A percentile compares a stretch with the other conserved stretches of the same genome.
These are phyloP conservation scores for Gopherus flavomarginatus DNA, from an alignment of 2,113 vertebrate species.

Conservation along the genomic window DNA sequence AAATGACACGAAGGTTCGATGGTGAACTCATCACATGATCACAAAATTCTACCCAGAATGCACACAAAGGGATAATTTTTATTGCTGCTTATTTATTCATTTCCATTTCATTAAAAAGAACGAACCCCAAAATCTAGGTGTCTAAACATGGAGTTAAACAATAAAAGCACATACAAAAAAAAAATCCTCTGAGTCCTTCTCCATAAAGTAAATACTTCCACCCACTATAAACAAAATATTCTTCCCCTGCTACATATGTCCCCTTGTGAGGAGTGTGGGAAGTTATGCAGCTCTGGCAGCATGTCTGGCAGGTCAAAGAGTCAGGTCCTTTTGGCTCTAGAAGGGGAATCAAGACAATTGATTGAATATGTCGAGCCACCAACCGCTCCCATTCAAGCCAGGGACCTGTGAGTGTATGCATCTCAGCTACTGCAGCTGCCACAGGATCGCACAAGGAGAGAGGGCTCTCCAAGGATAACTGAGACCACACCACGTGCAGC, in stretches of 20 bases:
- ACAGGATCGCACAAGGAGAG: not conserved
- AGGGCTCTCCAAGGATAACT: not conserved
- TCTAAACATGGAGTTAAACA: not conserved
- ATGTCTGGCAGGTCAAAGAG: not conserved
- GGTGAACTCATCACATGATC: not conserved
- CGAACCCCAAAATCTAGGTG: not conserved
- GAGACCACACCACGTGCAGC: not conserved
- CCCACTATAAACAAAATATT: not conserved
- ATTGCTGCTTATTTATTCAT: not conserved
- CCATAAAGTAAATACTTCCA: not conserved
- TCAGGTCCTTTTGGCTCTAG: not conserved
- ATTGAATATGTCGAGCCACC: not conserved
- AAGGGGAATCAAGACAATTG: not conserved
- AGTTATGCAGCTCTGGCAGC: not conserved
- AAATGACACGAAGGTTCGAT: not conserved
- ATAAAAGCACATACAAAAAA: not conserved
- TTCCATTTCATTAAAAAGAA: not conserved
- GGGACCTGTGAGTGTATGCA: not conserved
- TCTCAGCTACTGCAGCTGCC: not conserved
- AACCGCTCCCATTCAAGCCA: not conserved
- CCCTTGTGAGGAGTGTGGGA: not conserved
- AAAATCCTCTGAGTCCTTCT: rapidly evolving
- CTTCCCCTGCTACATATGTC: not conserved
- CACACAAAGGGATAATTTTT: not conserved
- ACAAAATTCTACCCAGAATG: not conserved